These are phyloP conservation scores for Isaurus tuberculatus DNA, from an alignment of 92 coral and sea anemone genomes.

Conservation along the genomic window DNA sequence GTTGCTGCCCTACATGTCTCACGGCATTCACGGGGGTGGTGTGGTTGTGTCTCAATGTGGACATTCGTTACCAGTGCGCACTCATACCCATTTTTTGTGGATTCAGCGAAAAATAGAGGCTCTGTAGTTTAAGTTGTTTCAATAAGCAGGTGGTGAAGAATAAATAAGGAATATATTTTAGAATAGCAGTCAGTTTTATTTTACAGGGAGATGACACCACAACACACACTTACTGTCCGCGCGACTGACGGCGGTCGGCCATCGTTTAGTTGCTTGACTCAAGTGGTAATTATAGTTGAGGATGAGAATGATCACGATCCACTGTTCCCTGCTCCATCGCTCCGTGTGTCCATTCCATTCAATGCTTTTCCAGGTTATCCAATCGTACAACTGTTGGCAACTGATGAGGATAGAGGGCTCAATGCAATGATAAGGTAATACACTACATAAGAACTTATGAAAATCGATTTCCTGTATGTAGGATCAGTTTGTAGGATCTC, in stretches of 20 bases:
- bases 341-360: conserved; percentile 67
- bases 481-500: no score
- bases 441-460: no score
- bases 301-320: conserved; percentile 94
- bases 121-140: no score
- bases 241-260: conserved; percentile 83
- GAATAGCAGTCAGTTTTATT: not conserved
- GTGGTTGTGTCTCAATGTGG: no score
- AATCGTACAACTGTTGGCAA: conserved; percentile 68
- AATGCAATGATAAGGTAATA: conserved; percentile 77
- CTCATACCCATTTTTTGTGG: no score
- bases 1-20: no score
- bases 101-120: no score
- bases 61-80: no score
- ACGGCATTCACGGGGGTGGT: no score
- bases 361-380: conserved; percentile 67
- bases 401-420: conserved; percentile 82
- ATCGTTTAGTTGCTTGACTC: conserved; percentile 68
- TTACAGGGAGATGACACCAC: conserved; percentile 62
- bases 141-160: not conserved
- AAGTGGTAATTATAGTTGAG: conserved; percentile 72
- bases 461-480: no score
- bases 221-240: conserved; percentile 77
- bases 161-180: not conserved
- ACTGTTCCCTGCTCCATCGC: conserved; percentile 65